Base-by-base conservation (phyloP, 2,113 vertebrate genomes). In the Raja brachyura region DNA sequence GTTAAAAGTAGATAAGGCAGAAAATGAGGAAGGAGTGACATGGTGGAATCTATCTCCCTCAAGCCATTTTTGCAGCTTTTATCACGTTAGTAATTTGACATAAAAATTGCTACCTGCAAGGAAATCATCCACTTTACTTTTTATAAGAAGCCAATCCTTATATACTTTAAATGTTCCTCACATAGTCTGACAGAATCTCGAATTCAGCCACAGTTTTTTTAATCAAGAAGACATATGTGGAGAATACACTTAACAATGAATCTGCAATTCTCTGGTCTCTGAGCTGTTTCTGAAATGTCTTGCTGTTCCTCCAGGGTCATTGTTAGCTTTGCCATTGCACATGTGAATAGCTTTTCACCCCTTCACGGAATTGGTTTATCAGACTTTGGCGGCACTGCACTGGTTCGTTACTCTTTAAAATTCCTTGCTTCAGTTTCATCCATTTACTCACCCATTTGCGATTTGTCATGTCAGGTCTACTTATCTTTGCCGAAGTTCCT, bases 41-140 rank as follows among this genome's bases (percentile, higher is more conserved):
- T 31, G 28, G 10, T 8, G 13, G n/a, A 31, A 77, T 31, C 28
- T 77, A 13, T 8, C 75, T 31, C 28, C 75, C 31, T 77, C 4
- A 77, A 31, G 9, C 75, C 56, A 59, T 25, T 86, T 85, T 86
- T 59, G 59, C 56, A 86, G 59, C 25, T 86, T 63, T 86, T 86
- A 61, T 31, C 28, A 14, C 83, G 31, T 31, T 9, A 63, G 83
- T 31, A 31, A 63, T 63, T 86, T 63, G 59, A 31, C 56, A 86
- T 59, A 63, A 63, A 63, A 86, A 86, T 86, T 86, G 83, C 59
- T 86, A 86, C 83, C 63, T 86, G 83, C 61, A 61, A 86, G 56
- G 83, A 86, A 86, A 86, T 63, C 59, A 31, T 6, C 59, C 83
- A 86, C 11, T 63, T 86, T 63, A 86, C 59, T 31, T 63, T 63